These are phyloP conservation scores for Decapterus maruadsi DNA, from an alignment of 2,797 vertebrate species.

Conservation along the genomic window DNA sequence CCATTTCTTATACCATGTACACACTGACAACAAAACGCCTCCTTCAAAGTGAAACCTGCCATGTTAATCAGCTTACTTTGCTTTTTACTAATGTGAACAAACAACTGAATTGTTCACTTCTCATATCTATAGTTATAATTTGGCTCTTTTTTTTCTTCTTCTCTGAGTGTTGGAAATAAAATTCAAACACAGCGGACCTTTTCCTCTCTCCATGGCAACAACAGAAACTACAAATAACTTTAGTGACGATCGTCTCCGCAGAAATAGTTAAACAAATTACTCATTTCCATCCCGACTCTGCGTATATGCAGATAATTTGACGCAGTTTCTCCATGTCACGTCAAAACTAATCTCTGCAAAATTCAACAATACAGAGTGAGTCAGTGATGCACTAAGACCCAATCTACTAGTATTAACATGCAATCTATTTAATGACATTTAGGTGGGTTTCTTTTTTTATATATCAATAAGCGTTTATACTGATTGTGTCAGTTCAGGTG, in stretches of 20 bases:
- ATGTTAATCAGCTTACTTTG: neutral
- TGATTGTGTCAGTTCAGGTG: no score
- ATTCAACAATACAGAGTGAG: neutral
- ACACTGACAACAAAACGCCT: neutral
- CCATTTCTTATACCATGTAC: neutral
- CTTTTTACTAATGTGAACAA: neutral
- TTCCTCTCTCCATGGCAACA: constrained; percentile 52
- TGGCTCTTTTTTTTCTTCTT: neutral
- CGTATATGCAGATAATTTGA: constrained; percentile 5
- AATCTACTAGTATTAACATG: no score
- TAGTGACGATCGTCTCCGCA: constrained; percentile 32
- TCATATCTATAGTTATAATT: neutral
- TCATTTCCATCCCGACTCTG: constrained; percentile 15
- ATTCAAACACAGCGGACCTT: constrained; percentile 9
- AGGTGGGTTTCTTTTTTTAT: no score
- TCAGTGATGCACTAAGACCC: neutral
- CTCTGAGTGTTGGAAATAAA: constrained; percentile 10
- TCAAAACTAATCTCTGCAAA: neutral
- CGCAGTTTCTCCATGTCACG: neutral
- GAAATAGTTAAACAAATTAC: constrained; percentile 35
- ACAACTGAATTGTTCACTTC: neutral
- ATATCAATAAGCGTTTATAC: no score
- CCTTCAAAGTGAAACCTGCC: neutral
- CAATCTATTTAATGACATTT: neutral
- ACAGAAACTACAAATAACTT: constrained; percentile 53